Percentiles rank a stretch among this genome's conserved stretches.
These are phyloP conservation scores for Enteromius paludinosus DNA, from an alignment of 2,797 vertebrate genomes.

Conservation along the genomic window DNA sequence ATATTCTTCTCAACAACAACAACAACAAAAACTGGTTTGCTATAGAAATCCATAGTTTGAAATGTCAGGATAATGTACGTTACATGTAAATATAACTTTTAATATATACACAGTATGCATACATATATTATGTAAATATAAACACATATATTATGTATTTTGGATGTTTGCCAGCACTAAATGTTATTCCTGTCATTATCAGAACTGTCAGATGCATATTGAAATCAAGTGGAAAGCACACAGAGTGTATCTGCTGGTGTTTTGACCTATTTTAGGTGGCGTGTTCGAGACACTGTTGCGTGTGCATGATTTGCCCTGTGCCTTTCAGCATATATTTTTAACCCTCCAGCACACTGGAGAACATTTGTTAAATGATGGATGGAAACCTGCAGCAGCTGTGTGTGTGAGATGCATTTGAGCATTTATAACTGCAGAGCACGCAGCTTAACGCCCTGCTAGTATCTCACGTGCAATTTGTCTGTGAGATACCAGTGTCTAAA, in stretches of 20 bases:
- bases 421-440: conserved; percentile 8
- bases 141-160: too few species aligned
- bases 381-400: conserved; percentile 33
- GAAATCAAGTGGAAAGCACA: neutral
- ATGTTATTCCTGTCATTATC: neutral
- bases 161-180: neutral
- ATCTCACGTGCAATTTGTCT: neutral
- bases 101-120: too few species aligned
- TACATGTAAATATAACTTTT: too few species aligned
- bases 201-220: neutral
- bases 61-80: too few species aligned
- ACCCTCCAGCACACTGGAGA: conserved; percentile 45
- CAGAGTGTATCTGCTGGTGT: neutral
- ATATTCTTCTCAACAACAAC: neutral
- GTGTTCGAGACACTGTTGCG: neutral
- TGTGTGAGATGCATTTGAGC: neutral
- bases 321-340: conserved; percentile 45
- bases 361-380: conserved; percentile 50
- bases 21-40: neutral
- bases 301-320: conserved; percentile 23
- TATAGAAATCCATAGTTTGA: too few species aligned
- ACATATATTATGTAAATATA: too few species aligned
- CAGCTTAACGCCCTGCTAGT: neutral
- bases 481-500: neutral
- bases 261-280: conserved; percentile 29